phyloP scores from a whole-genome alignment of 2,113 vertebrate species.

The Bubalus kerabau region DNA sequence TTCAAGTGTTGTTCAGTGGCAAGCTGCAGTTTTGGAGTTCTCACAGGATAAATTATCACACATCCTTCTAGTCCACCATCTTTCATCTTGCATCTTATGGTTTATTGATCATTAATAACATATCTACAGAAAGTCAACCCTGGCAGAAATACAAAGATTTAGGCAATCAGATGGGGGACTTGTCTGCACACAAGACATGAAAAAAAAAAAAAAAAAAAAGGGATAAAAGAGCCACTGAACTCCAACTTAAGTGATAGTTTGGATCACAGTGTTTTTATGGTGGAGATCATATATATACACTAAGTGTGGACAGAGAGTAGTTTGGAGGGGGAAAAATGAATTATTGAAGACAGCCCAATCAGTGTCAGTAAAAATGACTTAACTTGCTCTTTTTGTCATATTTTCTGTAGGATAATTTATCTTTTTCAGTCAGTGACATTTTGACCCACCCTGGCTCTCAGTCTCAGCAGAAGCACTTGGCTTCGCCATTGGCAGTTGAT shows the following conservation, averaged over 20 bases:
- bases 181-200: neutral
- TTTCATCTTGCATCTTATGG: neutral
- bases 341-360: neutral
- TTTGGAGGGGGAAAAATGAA: neutral
- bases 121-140: neutral
- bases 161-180: neutral
- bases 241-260: neutral
- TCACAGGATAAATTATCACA: neutral
- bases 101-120: neutral
- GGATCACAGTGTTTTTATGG: neutral
- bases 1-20: neutral
- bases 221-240: neutral
- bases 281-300: neutral
- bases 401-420: neutral
- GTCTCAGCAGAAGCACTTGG: neutral
- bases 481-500: neutral
- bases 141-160: neutral
- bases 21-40: neutral
- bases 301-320: neutral
- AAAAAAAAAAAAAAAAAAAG: neutral
- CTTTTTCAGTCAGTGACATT: neutral
- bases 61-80: neutral
- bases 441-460: neutral
- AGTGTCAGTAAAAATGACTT: neutral
- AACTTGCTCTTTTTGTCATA: neutral